A percentile compares a stretch with the other conserved stretches of the same genome.
Evolutionary conservation across 2,888 invertebrate species (phyloP).

Genomic region (Copidosoma aretas): DNA sequence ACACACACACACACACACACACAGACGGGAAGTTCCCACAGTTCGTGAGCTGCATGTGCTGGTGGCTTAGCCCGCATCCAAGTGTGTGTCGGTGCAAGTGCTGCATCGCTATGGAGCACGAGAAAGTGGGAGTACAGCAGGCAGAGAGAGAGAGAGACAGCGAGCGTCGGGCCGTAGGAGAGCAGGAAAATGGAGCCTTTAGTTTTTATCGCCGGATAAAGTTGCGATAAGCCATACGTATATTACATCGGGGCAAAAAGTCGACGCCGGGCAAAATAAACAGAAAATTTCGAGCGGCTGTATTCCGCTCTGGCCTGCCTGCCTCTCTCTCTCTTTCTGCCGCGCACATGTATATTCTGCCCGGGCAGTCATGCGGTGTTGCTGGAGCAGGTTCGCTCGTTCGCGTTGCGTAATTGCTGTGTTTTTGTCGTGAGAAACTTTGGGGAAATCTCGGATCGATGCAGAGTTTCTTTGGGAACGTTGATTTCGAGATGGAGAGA

Average conservation of each 20-base stretch:
- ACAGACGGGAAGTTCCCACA: background rate
- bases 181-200: constrained; percentile 58
- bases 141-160: background rate
- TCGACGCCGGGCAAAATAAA: constrained; percentile 16
- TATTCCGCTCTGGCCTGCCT: background rate
- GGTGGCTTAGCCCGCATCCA: background rate
- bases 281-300: constrained; percentile 7
- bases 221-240: constrained; percentile 59
- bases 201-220: constrained; percentile 60
- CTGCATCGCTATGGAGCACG: background rate
- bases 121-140: background rate
- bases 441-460: too few relatives aligned
- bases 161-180: constrained; percentile 40
- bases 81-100: background rate
- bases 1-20: background rate
- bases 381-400: too few relatives aligned
- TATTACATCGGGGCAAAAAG: constrained; percentile 40
- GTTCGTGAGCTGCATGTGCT: too few relatives aligned
- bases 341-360: too few relatives aligned
- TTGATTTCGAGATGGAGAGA: too few relatives aligned
- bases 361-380: too few relatives aligned
- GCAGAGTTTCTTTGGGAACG: too few relatives aligned
- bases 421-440: too few relatives aligned
- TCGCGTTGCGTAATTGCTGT: too few relatives aligned
- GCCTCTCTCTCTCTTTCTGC: too few relatives aligned